Evolutionary conservation across 2,113 vertebrate species (phyloP).

Genomic region (Chlorocebus sabaeus): DNA sequence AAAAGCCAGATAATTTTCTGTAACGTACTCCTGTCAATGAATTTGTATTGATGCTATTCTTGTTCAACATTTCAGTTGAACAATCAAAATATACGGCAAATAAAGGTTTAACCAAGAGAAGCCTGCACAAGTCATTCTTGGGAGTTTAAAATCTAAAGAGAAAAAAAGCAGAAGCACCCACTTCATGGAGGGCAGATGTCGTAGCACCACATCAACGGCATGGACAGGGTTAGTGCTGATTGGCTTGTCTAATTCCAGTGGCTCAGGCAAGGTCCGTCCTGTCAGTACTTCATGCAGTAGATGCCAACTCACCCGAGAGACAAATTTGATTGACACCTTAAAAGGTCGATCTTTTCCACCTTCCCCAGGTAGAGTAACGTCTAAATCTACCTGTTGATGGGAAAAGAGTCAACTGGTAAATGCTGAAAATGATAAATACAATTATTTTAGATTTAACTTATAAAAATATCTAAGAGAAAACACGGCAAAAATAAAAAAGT

Average conservation of each 20-base stretch:
- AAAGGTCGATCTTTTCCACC: slow-evolving; percentile 99
- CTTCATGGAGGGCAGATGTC: slow-evolving; percentile 99
- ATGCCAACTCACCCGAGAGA: slow-evolving; percentile 99
- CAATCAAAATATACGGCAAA: slow-evolving; percentile 23
- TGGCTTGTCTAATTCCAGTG: slow-evolving; percentile 98
- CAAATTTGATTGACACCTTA: slow-evolving; percentile 98
- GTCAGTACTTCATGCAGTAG: slow-evolving; percentile 98
- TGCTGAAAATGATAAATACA: slow-evolving; percentile 31
- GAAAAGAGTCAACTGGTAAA: slow-evolving; percentile 38
- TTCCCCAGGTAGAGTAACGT: slow-evolving; percentile 98
- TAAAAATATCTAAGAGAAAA: slow-evolving; percentile 28
- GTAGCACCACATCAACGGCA: slow-evolving; percentile 97
- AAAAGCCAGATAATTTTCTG: slow-evolving; percentile 14
- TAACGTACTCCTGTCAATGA: slow-evolving; percentile 43
- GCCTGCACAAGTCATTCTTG: neutral
- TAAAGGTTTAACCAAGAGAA: slow-evolving; percentile 13
- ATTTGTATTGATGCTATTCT: slow-evolving; percentile 11
- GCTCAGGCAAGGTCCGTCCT: slow-evolving; percentile 96
- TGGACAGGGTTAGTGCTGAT: slow-evolving; percentile 99
- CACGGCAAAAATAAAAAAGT: slow-evolving; percentile 10
- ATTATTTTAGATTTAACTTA: slow-evolving; percentile 24
- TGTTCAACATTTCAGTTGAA: neutral
- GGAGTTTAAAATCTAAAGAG: slow-evolving; percentile 42
- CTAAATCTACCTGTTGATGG: slow-evolving; percentile 94
- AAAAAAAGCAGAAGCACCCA: slow-evolving; percentile 82